A percentile compares a stretch with the other conserved stretches of the same genome.
These are phyloP conservation scores for Elgonia sp. DNA, from an alignment of 2,888 invertebrate species.

Conservation along the genomic window DNA sequence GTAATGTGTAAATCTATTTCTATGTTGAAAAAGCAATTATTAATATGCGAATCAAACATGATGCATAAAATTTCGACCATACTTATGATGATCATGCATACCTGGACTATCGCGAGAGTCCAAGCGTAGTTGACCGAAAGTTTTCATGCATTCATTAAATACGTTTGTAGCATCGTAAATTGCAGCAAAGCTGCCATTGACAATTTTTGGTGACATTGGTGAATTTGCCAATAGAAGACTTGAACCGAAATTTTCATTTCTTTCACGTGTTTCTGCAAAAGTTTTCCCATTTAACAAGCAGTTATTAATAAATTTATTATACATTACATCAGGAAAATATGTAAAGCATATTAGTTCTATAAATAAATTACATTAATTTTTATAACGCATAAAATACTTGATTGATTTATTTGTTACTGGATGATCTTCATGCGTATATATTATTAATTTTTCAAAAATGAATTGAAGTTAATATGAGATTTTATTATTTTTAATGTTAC, in stretches of 20 bases:
- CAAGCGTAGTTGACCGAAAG: slow-evolving; percentile 91
- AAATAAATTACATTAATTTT: too few relatives aligned
- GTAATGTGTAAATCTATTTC: not conserved
- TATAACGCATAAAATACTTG: too few relatives aligned
- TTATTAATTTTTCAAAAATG: too few relatives aligned
- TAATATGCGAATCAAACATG: not conserved
- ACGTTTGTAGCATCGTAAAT: slow-evolving; percentile 94
- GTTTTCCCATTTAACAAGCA: slow-evolving; percentile 49
- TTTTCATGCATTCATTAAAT: slow-evolving; percentile 91
- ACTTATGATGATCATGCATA: slow-evolving; percentile 82
- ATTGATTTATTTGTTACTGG: too few relatives aligned
- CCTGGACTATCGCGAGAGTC: slow-evolving; percentile 93
- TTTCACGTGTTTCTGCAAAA: slow-evolving; percentile 92
- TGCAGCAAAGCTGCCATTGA: slow-evolving; percentile 97
- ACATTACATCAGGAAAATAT: not conserved
- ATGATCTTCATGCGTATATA: too few relatives aligned
- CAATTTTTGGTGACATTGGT: slow-evolving; percentile 98
- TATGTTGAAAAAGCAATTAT: not conserved
- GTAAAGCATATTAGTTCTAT: not conserved
- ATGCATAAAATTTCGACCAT: not conserved
- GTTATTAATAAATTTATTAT: too few relatives aligned
- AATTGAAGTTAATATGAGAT: too few relatives aligned
- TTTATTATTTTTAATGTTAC: too few relatives aligned
- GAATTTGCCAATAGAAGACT: slow-evolving; percentile 97
- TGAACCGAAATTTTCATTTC: slow-evolving; percentile 96